Evolutionary conservation across 2,797 vertebrate species (phyloP).

Genomic region (Uromys caudimaculatus): DNA sequence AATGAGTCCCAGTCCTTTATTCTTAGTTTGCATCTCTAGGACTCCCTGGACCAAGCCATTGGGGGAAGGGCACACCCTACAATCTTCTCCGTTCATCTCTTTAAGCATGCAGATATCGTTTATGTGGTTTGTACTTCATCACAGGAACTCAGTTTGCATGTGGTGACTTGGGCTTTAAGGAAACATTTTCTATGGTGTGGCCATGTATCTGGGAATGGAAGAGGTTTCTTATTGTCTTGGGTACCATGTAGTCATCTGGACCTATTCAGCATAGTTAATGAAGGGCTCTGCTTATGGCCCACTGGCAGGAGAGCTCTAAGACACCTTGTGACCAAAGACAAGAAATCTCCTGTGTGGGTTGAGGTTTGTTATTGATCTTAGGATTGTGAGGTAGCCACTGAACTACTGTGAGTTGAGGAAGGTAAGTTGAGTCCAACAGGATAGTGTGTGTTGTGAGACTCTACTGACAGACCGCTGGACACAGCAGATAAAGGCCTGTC

Average conservation of each 20-base stretch:
- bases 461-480: too few relatives aligned
- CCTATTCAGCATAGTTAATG: not conserved
- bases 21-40: not conserved
- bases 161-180: not conserved
- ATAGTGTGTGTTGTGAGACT: too few relatives aligned
- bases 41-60: fast-evolving
- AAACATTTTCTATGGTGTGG: not conserved
- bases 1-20: too few relatives aligned
- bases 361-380: not conserved
- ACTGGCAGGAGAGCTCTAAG: fast-evolving
- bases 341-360: not conserved
- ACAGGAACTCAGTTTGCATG: not conserved
- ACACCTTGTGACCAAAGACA: not conserved
- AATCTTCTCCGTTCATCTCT: too few relatives aligned
- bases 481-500: too few relatives aligned
- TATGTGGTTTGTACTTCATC: not conserved
- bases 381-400: too few relatives aligned
- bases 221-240: not conserved
- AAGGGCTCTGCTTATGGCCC: not conserved
- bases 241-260: not conserved
- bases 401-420: not conserved
- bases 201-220: not conserved
- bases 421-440: too few relatives aligned
- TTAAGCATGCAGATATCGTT: not conserved
- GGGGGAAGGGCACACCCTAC: not conserved